These are phyloP conservation scores for Trochalopteron elliotii DNA, from an alignment of 2,113 vertebrate species.

Conservation along the genomic window DNA sequence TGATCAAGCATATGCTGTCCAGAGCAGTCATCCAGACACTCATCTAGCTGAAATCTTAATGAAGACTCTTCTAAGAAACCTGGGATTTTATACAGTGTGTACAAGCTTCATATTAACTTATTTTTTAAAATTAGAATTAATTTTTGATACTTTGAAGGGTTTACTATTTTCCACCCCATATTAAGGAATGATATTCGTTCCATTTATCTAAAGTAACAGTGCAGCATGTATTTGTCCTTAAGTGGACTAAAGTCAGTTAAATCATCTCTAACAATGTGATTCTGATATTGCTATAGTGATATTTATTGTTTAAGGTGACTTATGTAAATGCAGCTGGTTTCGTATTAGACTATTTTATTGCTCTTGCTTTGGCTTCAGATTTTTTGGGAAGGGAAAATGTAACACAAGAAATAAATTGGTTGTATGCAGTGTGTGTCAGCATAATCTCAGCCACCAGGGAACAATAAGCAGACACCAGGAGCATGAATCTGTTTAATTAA, in stretches of 20 bases:
- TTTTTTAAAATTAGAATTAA: neutral
- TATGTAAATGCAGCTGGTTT: neutral
- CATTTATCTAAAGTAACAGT: neutral
- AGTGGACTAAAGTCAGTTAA: neutral
- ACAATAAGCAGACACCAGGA: neutral
- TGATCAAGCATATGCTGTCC: constrained; percentile 76
- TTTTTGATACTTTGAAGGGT: neutral
- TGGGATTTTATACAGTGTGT: constrained; percentile 97
- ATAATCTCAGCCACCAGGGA: neutral
- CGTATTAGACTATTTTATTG: neutral
- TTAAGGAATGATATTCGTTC: neutral
- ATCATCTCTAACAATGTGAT: neutral
- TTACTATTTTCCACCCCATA: neutral
- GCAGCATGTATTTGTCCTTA: neutral
- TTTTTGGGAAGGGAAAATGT: neutral
- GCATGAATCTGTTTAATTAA: neutral
- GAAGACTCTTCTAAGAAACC: constrained; percentile 96
- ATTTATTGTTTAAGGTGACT: neutral
- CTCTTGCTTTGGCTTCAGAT: neutral
- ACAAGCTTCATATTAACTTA: neutral
- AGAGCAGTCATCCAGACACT: constrained; percentile 88
- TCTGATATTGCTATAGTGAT: neutral
- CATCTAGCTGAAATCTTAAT: constrained; percentile 97
- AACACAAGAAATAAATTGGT: neutral
- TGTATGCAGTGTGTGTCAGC: neutral